These are phyloP conservation scores for Cepaea nemoralis DNA, from an alignment of 1,140 invertebrate species.

Conservation along the genomic window DNA sequence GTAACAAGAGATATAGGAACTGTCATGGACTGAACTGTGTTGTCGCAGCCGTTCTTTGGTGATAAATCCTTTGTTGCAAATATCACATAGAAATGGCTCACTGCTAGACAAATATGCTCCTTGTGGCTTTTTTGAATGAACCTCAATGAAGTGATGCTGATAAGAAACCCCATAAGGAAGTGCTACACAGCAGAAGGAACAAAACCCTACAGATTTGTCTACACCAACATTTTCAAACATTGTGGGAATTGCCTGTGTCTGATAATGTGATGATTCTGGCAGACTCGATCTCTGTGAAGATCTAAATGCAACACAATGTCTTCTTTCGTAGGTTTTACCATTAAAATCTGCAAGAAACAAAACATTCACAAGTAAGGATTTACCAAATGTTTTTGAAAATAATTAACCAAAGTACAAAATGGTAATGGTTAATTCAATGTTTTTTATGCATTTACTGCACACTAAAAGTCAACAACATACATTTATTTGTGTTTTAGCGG, in stretches of 20 bases:
- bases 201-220: not conserved
- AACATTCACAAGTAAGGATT: not conserved
- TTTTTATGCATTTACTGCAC: not conserved
- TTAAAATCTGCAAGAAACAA: constrained; percentile 25
- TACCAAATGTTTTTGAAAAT: not conserved
- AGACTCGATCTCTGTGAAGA: not conserved
- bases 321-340: constrained; percentile 10
- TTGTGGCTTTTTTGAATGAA: not conserved
- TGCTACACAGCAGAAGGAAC: constrained; percentile 5
- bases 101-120: not conserved
- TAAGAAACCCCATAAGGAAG: constrained; percentile 27
- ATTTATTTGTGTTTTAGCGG: not conserved
- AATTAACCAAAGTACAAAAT: not conserved
- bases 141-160: constrained; percentile 20
- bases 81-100: constrained; percentile 1
- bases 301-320: not conserved
- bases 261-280: not conserved
- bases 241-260: not conserved
- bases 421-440: no score
- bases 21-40: constrained; percentile 23
- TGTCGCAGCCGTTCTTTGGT: constrained; percentile 18
- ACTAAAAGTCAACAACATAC: not conserved
- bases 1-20: constrained; percentile 10
- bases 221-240: not conserved
- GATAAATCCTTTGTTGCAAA: constrained; percentile 21